Evolutionary conservation across 2,888 invertebrate genomes (phyloP).

Genomic region (Drosophila ezoana): DNA sequence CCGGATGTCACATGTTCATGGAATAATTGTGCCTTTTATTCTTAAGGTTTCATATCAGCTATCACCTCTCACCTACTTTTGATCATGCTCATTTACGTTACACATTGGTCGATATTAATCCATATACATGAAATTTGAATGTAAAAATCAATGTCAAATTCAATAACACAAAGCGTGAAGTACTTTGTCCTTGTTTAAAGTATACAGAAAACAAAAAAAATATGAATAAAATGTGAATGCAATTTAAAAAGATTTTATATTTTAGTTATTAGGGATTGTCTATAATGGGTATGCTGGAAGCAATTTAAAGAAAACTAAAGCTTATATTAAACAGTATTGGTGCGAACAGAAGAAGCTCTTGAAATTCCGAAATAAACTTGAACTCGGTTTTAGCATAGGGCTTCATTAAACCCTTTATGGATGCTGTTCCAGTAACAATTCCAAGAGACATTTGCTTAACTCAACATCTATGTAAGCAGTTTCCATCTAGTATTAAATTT

Average conservation of each 20-base stretch:
- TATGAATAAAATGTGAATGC: conserved; percentile 14
- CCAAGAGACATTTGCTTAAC: no score
- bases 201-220: background rate
- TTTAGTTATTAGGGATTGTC: no score
- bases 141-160: conserved; percentile 12
- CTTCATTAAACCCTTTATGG: no score
- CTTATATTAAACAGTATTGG: no score
- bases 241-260: background rate
- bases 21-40: conserved; percentile 67
- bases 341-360: no score
- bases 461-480: background rate
- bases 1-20: conserved; percentile 66
- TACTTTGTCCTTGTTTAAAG: conserved; percentile 4
- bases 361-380: no score
- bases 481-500: background rate
- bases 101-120: conserved; percentile 31
- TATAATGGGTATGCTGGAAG: no score
- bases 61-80: conserved; percentile 4
- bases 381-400: no score
- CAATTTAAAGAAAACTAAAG: no score
- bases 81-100: conserved; percentile 12
- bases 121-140: conserved; percentile 25
- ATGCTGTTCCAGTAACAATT: no score
- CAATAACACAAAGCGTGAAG: conserved; percentile 6
- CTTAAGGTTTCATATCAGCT: conserved; percentile 35